Evolutionary conservation across 2,888 invertebrate species (phyloP), one percentile per base, ranked within the genome.

Genomic region (Oscheius myriophilus): DNA sequence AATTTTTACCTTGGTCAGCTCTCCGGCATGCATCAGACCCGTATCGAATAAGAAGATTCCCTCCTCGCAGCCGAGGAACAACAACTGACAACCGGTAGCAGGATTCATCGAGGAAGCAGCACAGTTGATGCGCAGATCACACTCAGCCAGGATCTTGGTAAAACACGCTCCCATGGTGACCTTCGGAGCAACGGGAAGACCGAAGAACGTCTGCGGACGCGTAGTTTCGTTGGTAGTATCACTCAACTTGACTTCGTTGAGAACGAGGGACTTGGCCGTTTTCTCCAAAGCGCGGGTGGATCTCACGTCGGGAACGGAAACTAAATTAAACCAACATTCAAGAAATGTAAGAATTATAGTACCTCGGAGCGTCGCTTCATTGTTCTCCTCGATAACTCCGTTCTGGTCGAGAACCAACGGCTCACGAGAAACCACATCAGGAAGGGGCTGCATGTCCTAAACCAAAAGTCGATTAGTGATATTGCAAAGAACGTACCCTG

Each of bases 21-120:
- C 93, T 0, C 96, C 94, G 88, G 98, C 97, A 87, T 97, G 96
- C 26, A 98, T 89, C 88, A 96, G 95, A 88, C 96, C 96, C 85
- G 98, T 90, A 87, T 99, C 98, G 65, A 98, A 90, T 83, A 96
- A 95, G 89, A 97, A 99, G 82, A 98, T 93, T 45, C 98, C 98
- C 88, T 98, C 96, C 87, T 97, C 96, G 46, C 96, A 95, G 42
- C 96, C 98, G 73, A 98, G 93, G 23, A 98, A 89, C 82, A 98
- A 91, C 85, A 95, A 94, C 87, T 97, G 96, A 89, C 73, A 72
- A 9, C 71, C 71, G 41, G 79, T 82, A 12, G 74, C 70, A 14
- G 84, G 82, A 69, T 84, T 80, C 4, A 77, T 70, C 83, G 82
- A 84, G 0, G 81, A 73, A 0, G 82, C 71, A 9, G 82, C 73